A percentile compares a stretch with the other conserved stretches of the same genome.
Evolutionary conservation across 2,888 invertebrate species (phyloP).

Genomic region (Pherbina coryleti): DNA sequence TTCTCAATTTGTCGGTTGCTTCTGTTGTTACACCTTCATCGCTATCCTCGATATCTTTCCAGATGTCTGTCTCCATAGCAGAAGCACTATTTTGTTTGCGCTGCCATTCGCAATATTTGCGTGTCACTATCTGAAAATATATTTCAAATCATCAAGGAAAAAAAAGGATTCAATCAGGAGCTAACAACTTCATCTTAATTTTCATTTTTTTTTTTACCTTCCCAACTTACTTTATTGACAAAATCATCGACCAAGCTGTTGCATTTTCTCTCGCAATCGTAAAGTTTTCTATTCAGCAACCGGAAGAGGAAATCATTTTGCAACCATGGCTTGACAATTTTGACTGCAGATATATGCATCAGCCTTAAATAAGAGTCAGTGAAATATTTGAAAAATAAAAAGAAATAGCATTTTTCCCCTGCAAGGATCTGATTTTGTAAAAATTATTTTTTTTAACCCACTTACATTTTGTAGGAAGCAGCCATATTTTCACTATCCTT

Average conservation of each 20-base stretch:
- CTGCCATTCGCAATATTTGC: conserved; percentile 19
- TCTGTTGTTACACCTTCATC: not conserved
- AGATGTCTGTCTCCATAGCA: not conserved
- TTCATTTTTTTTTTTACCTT: not conserved
- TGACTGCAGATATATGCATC: conserved; percentile 63
- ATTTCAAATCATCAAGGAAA: conserved; percentile 10
- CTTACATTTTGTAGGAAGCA: conserved; percentile 62
- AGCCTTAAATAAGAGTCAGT: conserved; percentile 47
- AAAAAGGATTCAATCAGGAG: not conserved
- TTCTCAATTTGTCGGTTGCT: not conserved
- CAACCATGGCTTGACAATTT: conserved; percentile 65
- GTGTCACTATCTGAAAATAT: conserved; percentile 19
- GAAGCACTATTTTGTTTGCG: not conserved
- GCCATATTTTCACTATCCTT: conserved; percentile 63
- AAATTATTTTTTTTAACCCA: not conserved
- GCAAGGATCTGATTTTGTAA: not conserved
- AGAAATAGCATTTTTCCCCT: not conserved
- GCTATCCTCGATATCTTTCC: not conserved
- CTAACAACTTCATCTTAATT: too few relatives aligned
- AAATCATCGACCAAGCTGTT: conserved; percentile 62
- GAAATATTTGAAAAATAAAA: not conserved
- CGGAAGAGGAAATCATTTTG: conserved; percentile 64
- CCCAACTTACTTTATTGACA: conserved; percentile 56
- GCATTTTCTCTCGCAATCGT: conserved; percentile 56
- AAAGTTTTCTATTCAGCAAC: conserved; percentile 57